Percentiles rank a stretch among this genome's conserved stretches.
Evolutionary conservation across 2,113 vertebrate genomes (phyloP).

Genomic region (human (Homo sapiens)): DNA sequence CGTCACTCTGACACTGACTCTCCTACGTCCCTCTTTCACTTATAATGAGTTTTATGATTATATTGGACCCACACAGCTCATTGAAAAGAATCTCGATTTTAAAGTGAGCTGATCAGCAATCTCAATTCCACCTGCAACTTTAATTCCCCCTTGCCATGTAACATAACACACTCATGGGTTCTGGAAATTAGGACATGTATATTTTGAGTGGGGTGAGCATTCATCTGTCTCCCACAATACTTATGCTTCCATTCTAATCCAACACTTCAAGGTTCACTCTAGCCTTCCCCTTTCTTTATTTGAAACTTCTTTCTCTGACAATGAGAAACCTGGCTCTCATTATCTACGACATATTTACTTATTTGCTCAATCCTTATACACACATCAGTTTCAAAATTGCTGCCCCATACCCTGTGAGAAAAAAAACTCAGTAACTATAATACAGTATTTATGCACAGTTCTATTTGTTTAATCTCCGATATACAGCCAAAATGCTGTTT

Average conservation of each 20-base stretch:
- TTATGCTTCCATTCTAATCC: background rate
- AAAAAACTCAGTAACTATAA: background rate
- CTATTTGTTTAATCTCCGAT: background rate
- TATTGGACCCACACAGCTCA: background rate
- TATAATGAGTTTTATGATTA: background rate
- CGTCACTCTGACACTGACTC: background rate
- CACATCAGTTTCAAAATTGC: background rate
- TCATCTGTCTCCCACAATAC: background rate
- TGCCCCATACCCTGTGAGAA: background rate
- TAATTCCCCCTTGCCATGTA: background rate
- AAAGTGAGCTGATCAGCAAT: background rate
- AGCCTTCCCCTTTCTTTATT: background rate
- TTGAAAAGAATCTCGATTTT: background rate
- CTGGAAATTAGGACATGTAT: background rate
- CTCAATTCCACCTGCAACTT: background rate
- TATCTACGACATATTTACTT: background rate
- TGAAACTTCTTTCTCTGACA: background rate
- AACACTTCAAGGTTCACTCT: background rate
- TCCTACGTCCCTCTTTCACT: background rate
- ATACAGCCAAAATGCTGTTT: background rate
- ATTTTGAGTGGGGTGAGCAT: too few species aligned
- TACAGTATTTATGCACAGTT: background rate
- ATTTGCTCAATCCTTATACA: background rate
- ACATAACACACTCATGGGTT: background rate
- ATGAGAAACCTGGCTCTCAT: background rate